These are phyloP conservation scores for Vanacampus margaritifer DNA, from an alignment of 2,113 vertebrate species.

Conservation along the genomic window DNA sequence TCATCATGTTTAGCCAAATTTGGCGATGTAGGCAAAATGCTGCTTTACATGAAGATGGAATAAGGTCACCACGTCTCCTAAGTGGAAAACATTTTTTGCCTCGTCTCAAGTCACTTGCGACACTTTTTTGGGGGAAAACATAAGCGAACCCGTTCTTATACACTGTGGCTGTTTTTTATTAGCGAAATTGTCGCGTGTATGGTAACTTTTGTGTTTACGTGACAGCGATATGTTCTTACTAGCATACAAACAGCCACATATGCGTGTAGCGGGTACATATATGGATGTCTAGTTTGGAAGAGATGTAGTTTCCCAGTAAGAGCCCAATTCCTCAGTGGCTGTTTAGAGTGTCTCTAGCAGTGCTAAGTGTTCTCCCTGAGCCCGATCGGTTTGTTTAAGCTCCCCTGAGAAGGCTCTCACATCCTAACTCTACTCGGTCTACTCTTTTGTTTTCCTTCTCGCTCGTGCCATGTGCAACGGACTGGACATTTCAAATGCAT, in stretches of 20 bases:
- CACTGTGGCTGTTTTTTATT: conserved; percentile 23
- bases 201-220: conserved; percentile 32
- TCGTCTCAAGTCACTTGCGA: conserved; percentile 53
- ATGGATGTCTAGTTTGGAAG: conserved; percentile 36
- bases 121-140: conserved; percentile 41
- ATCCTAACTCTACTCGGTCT: conserved; percentile 42
- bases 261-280: too few species aligned
- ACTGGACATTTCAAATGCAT: conserved; percentile 6
- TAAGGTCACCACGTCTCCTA: conserved; percentile 66
- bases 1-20: conserved; percentile 60
- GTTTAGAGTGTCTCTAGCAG: conserved; percentile 69
- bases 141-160: conserved; percentile 61
- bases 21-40: conserved; percentile 51
- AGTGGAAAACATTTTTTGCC: conserved; percentile 61
- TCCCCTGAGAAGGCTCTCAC: conserved; percentile 64
- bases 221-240: conserved; percentile 12
- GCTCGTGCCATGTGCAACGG: conserved; percentile 7
- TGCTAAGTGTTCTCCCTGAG: conserved; percentile 67
- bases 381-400: conserved; percentile 71
- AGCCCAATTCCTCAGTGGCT: conserved; percentile 69
- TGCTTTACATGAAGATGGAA: conserved; percentile 48
- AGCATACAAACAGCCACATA: conserved; percentile 31
- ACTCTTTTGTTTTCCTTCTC: conserved; percentile 36
- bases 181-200: conserved; percentile 41
- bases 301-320: conserved; percentile 64